phyloP scores from a whole-genome alignment of 1,140 invertebrate species.

The Drosophila obscura region DNA sequence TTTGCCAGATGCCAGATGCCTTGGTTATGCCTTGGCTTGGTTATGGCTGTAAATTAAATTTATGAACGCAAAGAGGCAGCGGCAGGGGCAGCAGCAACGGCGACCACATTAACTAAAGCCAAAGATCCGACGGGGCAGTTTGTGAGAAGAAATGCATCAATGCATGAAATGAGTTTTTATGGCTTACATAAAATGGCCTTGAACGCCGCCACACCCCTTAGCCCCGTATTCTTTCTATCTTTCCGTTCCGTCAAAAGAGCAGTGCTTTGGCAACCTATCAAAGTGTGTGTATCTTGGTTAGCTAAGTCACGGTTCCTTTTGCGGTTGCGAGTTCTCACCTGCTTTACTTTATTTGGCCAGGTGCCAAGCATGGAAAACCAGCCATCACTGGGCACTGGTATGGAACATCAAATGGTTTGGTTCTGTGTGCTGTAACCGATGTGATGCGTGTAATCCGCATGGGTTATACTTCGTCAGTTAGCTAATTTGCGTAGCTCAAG shows the following conservation, averaged over 20 bases:
- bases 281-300: too few relatives aligned
- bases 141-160: conserved; percentile 79
- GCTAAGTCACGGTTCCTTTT: neutral
- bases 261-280: too few relatives aligned
- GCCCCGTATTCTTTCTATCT: conserved; percentile 53
- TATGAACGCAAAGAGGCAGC: conserved; percentile 52
- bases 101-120: conserved; percentile 20
- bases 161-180: conserved; percentile 82
- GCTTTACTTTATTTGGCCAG: conserved; percentile 62
- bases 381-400: too few relatives aligned
- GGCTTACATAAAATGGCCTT: conserved; percentile 82
- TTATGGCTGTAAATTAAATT: conserved; percentile 66
- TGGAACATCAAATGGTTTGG: too few relatives aligned
- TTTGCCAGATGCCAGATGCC: conserved; percentile 37
- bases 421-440: conserved; percentile 33
- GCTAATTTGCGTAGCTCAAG: conserved; percentile 26
- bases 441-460: conserved; percentile 34
- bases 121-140: conserved; percentile 40
- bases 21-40: conserved; percentile 23
- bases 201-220: conserved; percentile 36
- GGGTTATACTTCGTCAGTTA: conserved; percentile 37
- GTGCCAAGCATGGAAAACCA: conserved; percentile 19
- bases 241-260: neutral
- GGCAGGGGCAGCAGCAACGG: conserved; percentile 36
- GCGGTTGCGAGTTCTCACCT: conserved; percentile 49